Conservation (phyloP, 64 coral and sea anemone species). For the Exaiptasia diaphana region DNA sequence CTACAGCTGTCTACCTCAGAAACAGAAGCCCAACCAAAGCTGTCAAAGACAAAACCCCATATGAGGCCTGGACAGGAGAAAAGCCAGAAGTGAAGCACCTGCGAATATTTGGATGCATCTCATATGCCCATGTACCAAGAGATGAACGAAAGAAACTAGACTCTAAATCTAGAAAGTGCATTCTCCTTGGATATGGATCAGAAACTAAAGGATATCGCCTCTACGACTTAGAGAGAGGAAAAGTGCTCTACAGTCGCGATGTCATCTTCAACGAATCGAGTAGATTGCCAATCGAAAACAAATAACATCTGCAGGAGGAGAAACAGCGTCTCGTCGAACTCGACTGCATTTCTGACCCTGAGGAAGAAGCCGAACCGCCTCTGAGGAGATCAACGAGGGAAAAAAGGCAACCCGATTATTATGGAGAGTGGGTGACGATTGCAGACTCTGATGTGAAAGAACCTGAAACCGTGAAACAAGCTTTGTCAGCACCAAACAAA, state of each 20-base stretch:
- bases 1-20: background rate
- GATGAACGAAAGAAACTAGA: conserved; percentile 22
- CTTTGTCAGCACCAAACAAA: background rate
- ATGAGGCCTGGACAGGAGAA: conserved; percentile 22
- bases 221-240: background rate
- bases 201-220: conserved; percentile 23
- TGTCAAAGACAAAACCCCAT: conserved; percentile 22
- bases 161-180: conserved; percentile 11
- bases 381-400: background rate
- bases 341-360: background rate
- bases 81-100: conserved; percentile 39
- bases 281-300: background rate
- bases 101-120: conserved; percentile 6
- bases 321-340: background rate
- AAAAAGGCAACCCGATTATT: conserved; percentile 8
- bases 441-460: background rate
- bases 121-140: conserved; percentile 28
- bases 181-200: conserved; percentile 7
- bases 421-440: conserved; percentile 13
- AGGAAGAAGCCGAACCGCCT: background rate
- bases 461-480: conserved; percentile 2
- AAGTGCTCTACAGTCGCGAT: conserved; percentile 15
- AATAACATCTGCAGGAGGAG: background rate
- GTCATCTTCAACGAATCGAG: conserved; percentile 21
- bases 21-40: conserved; percentile 42